Conservation (phyloP, 2,888 invertebrate species). For the Cremastobaeus sp. region DNA sequence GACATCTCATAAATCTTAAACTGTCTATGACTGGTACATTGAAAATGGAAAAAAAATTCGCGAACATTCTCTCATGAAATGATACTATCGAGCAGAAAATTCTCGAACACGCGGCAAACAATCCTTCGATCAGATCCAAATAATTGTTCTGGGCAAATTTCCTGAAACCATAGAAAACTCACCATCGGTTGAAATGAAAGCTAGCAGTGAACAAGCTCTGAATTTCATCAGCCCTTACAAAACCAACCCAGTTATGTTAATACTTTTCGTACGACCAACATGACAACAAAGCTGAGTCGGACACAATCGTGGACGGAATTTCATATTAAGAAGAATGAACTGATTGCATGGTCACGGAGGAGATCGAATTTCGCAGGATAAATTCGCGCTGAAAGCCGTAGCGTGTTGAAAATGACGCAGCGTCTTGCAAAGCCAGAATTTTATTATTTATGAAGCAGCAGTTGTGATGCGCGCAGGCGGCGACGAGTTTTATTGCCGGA, state of each 20-base stretch:
- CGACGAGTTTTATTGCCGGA: conserved; percentile 42
- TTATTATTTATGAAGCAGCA: conserved; percentile 63
- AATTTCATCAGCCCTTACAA: conserved; percentile 43
- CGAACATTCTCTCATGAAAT: too few species aligned
- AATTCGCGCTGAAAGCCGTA: conserved; percentile 34
- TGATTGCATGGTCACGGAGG: conserved; percentile 47
- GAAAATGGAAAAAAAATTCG: too few species aligned
- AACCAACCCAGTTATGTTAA: conserved; percentile 47
- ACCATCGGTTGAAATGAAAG: too few species aligned
- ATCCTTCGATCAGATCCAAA: not conserved
- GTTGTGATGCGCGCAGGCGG: conserved; percentile 33
- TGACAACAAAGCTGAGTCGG: conserved; percentile 43
- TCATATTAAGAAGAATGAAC: conserved; percentile 46
- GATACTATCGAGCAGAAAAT: too few species aligned
- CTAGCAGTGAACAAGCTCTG: conserved; percentile 25
- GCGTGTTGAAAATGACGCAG: conserved; percentile 7
- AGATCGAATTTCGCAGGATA: conserved; percentile 46
- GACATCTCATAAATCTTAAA: too few species aligned
- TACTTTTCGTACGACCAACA: conserved; percentile 31
- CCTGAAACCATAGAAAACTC: too few species aligned
- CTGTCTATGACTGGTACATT: too few species aligned
- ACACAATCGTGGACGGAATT: conserved; percentile 44
- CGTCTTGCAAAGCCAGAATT: conserved; percentile 41
- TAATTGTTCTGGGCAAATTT: too few species aligned
- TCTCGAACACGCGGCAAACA: too few species aligned